phyloP scores from a whole-genome alignment of 1,140 invertebrate species.

The Patella vulgata region DNA sequence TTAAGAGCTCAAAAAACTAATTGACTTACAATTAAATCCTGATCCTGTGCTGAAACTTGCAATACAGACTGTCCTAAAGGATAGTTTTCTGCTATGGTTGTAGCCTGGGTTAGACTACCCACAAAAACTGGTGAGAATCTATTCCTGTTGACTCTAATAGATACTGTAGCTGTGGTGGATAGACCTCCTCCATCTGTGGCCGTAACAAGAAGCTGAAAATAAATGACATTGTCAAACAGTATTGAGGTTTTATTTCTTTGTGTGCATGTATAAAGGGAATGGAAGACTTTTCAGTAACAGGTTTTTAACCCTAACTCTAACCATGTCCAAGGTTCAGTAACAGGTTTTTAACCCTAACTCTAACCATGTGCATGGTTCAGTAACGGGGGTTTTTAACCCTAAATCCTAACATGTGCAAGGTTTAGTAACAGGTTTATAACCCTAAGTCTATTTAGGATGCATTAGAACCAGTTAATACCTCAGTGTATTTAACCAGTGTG shows the following conservation, averaged over 20 bases:
- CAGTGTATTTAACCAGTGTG: too few species aligned
- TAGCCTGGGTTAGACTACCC: not conserved
- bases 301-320: not conserved
- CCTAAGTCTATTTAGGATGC: too few species aligned
- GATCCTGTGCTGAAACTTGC: conserved; percentile 27
- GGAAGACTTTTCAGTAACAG: not conserved
- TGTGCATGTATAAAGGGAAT: too few species aligned
- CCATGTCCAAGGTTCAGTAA: not conserved
- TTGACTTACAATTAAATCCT: conserved; percentile 30
- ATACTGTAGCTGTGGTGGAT: conserved; percentile 37
- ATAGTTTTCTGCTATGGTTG: conserved; percentile 30
- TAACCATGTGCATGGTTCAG: not conserved
- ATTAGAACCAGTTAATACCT: too few species aligned
- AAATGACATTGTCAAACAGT: too few species aligned
- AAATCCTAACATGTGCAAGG: too few species aligned
- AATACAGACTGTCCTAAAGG: conserved; percentile 27
- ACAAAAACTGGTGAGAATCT: conserved; percentile 36
- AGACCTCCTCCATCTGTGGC: conserved; percentile 48
- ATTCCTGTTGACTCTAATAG: conserved; percentile 47
- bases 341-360: not conserved
- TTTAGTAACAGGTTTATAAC: too few species aligned
- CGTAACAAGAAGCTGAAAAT: conserved; percentile 43
- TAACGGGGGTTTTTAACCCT: too few species aligned
- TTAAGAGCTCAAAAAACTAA: too few species aligned
- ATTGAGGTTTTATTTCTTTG: too few species aligned